Percentiles rank a stretch among this genome's conserved stretches.
phyloP scores from a whole-genome alignment of 2,113 vertebrate species.

The Dicerorhinus sumatrensis region DNA sequence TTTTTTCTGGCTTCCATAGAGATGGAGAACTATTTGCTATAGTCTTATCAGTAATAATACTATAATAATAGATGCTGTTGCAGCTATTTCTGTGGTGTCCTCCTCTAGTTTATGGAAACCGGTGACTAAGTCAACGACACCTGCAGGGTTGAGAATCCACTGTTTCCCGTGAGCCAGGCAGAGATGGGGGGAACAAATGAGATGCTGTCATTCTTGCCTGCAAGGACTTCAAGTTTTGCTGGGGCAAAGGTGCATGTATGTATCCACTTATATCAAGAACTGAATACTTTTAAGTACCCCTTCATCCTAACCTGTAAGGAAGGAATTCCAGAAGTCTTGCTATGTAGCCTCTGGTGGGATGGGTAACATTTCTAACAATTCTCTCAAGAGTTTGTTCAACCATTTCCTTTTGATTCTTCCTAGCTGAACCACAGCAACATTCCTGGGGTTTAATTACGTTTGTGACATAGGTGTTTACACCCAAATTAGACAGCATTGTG shows the following conservation, averaged over 20 bases:
- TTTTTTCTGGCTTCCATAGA: neutral
- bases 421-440: neutral
- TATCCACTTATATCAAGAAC: neutral
- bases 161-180: neutral
- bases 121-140: neutral
- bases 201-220: neutral
- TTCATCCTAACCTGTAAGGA: slow-evolving; percentile 15
- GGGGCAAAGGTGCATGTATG: neutral
- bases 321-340: neutral
- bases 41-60: neutral
- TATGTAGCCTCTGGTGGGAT: neutral
- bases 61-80: neutral
- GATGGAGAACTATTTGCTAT: neutral
- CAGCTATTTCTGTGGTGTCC: neutral
- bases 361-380: neutral
- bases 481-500: neutral
- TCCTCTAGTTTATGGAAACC: neutral
- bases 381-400: neutral
- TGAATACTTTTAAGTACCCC: neutral
- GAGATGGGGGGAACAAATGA: neutral
- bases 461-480: neutral
- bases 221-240: neutral
- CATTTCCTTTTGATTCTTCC: neutral
- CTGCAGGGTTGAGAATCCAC: neutral
- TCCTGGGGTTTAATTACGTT: neutral